Conservation (phyloP, 2,888 invertebrate genomes). For the Neelides folsomi region DNA sequence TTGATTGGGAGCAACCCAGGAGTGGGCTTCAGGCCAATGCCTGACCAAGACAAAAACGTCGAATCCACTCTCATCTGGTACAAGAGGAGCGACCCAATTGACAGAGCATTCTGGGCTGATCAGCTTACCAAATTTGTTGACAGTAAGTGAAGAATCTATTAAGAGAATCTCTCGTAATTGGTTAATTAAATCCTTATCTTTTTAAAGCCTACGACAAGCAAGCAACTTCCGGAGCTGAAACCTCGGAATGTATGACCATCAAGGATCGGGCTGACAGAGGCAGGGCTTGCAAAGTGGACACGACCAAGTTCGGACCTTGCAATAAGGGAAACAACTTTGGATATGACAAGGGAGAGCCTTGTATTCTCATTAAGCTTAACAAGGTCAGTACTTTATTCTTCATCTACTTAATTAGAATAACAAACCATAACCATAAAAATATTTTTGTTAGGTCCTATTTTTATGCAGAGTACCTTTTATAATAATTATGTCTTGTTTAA, state of each 20-base stretch:
- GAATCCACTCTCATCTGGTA: conserved; percentile 96
- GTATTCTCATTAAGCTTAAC: conserved; percentile 92
- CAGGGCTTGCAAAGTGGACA: conserved; percentile 55
- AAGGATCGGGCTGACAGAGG: not conserved
- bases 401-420: too few species aligned
- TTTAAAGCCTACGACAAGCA: too few species aligned
- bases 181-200: too few species aligned
- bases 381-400: conserved; percentile 61
- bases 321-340: conserved; percentile 66
- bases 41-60: conserved; percentile 68
- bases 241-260: not conserved
- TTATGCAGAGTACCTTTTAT: too few species aligned
- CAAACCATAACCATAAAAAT: too few species aligned
- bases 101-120: conserved; percentile 65
- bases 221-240: too few species aligned
- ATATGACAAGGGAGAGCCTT: conserved; percentile 70
- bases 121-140: conserved; percentile 62
- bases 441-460: too few species aligned
- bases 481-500: too few species aligned
- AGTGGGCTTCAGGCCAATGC: conserved; percentile 91
- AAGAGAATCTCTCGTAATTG: too few species aligned
- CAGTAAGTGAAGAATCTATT: conserved; percentile 51
- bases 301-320: conserved; percentile 61
- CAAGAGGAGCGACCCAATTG: conserved; percentile 60
- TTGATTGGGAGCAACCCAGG: conserved; percentile 87